phyloP scores from a whole-genome alignment of 2,888 invertebrate genomes.

The Mantis religiosa region DNA sequence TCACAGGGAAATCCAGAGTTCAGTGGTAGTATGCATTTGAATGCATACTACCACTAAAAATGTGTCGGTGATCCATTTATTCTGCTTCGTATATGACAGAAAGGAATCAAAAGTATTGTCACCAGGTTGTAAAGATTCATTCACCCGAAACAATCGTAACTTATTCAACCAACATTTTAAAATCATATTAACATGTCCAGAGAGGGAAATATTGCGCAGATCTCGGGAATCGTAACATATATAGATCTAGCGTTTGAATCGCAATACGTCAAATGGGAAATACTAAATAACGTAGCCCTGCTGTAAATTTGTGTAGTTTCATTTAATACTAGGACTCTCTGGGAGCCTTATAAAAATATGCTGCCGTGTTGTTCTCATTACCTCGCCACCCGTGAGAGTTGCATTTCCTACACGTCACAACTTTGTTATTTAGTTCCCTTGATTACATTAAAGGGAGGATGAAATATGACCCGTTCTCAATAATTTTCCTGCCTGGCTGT shows the following conservation, averaged over 20 bases:
- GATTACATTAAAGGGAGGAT: not conserved
- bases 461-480: not conserved
- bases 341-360: not conserved
- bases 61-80: too few relatives aligned
- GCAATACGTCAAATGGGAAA: not conserved
- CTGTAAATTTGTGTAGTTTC: not conserved
- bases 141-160: not conserved
- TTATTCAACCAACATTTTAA: not conserved
- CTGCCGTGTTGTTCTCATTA: not conserved
- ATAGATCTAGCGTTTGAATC: not conserved
- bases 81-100: too few relatives aligned
- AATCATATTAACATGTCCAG: not conserved
- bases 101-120: too few relatives aligned
- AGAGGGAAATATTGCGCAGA: not conserved
- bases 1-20: too few relatives aligned
- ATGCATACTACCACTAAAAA: too few relatives aligned
- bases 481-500: not conserved
- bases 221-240: not conserved
- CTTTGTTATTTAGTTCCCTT: not conserved
- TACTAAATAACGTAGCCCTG: not conserved
- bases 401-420: not conserved
- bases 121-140: too few relatives aligned
- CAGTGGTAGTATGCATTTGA: too few relatives aligned
- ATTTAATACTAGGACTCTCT: not conserved
- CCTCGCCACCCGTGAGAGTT: too few relatives aligned